phyloP scores from a whole-genome alignment of 2,888 invertebrate species.

The Ommatoiulus sabulosus region DNA sequence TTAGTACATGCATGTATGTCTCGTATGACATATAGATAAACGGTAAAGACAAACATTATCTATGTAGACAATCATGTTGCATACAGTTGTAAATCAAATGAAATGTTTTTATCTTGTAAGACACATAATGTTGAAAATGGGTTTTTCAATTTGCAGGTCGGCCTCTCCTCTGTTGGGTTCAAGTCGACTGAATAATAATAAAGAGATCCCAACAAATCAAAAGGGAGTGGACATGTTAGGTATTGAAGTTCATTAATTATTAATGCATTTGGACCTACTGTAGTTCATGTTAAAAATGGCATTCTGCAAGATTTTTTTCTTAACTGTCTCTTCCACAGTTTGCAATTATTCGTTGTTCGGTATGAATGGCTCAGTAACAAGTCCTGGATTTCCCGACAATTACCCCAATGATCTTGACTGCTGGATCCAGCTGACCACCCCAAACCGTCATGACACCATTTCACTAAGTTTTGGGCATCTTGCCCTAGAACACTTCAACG shows the following conservation, averaged over 20 bases:
- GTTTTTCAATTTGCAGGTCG: background rate
- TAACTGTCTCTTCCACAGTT: constrained; percentile 56
- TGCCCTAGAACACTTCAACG: constrained; percentile 61
- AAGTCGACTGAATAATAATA: background rate
- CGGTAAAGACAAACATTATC: too few relatives aligned
- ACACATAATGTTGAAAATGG: background rate
- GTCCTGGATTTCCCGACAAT: constrained; percentile 62
- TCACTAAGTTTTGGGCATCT: constrained; percentile 60
- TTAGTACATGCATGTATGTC: too few relatives aligned
- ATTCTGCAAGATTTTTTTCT: background rate
- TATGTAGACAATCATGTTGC: too few relatives aligned
- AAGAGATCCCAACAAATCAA: too few relatives aligned
- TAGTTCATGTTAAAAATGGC: too few relatives aligned
- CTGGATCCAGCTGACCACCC: constrained; percentile 61
- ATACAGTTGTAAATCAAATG: too few relatives aligned
- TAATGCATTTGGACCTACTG: too few relatives aligned
- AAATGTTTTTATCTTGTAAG: background rate
- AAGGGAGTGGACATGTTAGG: background rate
- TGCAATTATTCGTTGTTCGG: constrained; percentile 60
- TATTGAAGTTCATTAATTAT: background rate
- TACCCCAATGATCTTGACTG: constrained; percentile 63
- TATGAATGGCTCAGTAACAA: constrained; percentile 59
- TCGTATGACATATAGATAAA: too few relatives aligned
- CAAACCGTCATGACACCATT: constrained; percentile 59
- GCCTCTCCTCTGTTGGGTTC: background rate